Base-by-base conservation (phyloP, 2,113 vertebrate genomes). In the Rhipidura dahli region DNA sequence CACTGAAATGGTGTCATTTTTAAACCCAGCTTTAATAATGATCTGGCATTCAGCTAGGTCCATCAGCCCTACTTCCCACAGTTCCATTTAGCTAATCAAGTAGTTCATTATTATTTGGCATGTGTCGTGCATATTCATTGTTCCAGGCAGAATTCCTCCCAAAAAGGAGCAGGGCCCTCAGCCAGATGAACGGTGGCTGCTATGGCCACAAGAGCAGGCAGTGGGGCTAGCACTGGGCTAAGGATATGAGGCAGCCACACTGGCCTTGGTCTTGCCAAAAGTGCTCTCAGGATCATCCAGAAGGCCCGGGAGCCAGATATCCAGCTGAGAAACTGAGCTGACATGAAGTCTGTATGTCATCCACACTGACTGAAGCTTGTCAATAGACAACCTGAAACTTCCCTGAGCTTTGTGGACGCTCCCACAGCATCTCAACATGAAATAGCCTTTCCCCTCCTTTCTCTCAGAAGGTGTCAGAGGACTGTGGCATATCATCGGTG, bases 21-120 rank as follows among this genome's bases (percentile, higher is more conserved):
- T 59, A 92, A 90, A 77, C 30, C 11, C 35, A 73, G 59, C 47
- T 76, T 88, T 80, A 93, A 69, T 65, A 94, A 70, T 4, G 35
- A 91, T 72, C 82, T 91, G 83, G 54, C 79, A 77, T 61, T 90
- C 71, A 85, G 68, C 31, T 90, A 70, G 37, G 47, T 79, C 87
- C 84, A 82, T 93, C 87, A 78, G 70, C 26, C 60, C 50, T 56
- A 31, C 86, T 56, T 89, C 86, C 39, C 53, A 77, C 72, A 73
- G 44, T 90, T 59, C 86, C 60, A 89, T 92, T 90, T 92, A 86
- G 27, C 39, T 66, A 90, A 93, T 81, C 49, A 59, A 81, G 68
- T 68, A 84, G 47, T n/a, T 95, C 45, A 50, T 95, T 92, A 89
- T 47, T 89, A 65, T 87, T 86, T 94, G 91, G 90, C 92, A 83